Evolutionary conservation across 2,888 invertebrate species (phyloP).

Genomic region (Ormyrus pomaceus): DNA sequence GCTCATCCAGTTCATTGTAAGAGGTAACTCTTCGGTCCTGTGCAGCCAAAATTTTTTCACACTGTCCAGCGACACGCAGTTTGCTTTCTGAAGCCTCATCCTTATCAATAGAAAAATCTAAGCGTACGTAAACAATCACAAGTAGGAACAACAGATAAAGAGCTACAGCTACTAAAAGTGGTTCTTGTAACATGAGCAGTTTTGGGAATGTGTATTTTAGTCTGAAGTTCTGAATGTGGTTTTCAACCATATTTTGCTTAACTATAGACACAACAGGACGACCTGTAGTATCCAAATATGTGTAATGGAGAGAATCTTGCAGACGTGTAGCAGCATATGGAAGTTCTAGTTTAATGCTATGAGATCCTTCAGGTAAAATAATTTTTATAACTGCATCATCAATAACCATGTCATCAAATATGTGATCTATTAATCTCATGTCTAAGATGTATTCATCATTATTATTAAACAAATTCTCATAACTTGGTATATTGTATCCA

Average conservation of each 20-base stretch:
- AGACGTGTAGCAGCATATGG: constrained; percentile 89
- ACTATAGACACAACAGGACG: constrained; percentile 90
- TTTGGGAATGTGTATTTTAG: constrained; percentile 92
- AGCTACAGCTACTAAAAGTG: constrained; percentile 90
- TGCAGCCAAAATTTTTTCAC: constrained; percentile 78
- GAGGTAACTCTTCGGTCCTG: constrained; percentile 80
- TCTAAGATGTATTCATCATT: constrained; percentile 89
- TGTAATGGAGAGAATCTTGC: constrained; percentile 88
- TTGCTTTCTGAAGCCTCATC: constrained; percentile 78
- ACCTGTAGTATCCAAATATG: constrained; percentile 96
- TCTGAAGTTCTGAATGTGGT: constrained; percentile 96
- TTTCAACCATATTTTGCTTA: constrained; percentile 93
- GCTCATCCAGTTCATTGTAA: constrained; percentile 80
- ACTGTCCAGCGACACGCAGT: constrained; percentile 75
- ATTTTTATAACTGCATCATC: constrained; percentile 92
- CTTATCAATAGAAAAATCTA: constrained; percentile 95
- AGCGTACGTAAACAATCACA: constrained; percentile 94
- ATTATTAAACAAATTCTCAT: constrained; percentile 92
- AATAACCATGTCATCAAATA: constrained; percentile 97
- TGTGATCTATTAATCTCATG: constrained; percentile 96
- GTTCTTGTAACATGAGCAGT: constrained; percentile 93
- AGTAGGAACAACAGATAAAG: constrained; percentile 92
- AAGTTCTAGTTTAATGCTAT: constrained; percentile 86
- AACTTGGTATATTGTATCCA: constrained; percentile 98
- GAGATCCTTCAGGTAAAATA: constrained; percentile 94